A percentile compares a stretch with the other conserved stretches of the same genome.
Conservation (phyloP, 2,888 invertebrate species). For the Trimorus sp. region DNA sequence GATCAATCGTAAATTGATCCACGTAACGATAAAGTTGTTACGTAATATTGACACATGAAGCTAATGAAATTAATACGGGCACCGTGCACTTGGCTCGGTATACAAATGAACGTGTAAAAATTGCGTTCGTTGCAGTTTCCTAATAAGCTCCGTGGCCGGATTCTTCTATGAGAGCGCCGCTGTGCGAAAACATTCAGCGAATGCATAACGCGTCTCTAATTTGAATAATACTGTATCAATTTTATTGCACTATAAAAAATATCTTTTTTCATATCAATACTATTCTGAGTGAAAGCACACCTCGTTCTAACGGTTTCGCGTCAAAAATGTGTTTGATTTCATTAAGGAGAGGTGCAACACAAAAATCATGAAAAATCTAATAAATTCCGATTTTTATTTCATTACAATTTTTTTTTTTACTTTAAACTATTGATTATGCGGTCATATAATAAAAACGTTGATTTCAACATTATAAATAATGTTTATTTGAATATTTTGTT, state of each 20-base stretch:
- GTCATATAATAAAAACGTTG: too few relatives aligned
- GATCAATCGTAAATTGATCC: constrained; percentile 30
- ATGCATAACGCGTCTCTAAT: constrained; percentile 2
- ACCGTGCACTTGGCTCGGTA: constrained; percentile 10
- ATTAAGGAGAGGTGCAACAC: too few relatives aligned
- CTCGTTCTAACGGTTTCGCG: too few relatives aligned
- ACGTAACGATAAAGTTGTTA: constrained; percentile 36
- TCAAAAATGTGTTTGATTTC: too few relatives aligned
- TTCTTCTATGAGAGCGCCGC: background rate
- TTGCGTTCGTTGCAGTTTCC: constrained; percentile 39
- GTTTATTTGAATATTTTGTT: too few relatives aligned
- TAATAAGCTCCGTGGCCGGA: constrained; percentile 12
- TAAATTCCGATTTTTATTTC: too few relatives aligned
- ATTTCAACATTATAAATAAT: too few relatives aligned
- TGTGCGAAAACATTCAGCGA: background rate
- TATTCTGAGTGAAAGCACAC: too few relatives aligned
- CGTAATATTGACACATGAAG: constrained; percentile 36
- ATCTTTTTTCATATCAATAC: too few relatives aligned
- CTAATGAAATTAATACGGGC: constrained; percentile 34
- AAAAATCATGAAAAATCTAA: too few relatives aligned
- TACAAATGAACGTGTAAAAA: constrained; percentile 16
- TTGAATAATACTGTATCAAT: constrained; percentile 10
- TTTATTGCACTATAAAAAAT: background rate
- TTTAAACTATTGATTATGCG: too few relatives aligned
- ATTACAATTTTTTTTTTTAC: too few relatives aligned